These are phyloP conservation scores for Alosa sapidissima DNA, from an alignment of 2,797 vertebrate species.

Conservation along the genomic window DNA sequence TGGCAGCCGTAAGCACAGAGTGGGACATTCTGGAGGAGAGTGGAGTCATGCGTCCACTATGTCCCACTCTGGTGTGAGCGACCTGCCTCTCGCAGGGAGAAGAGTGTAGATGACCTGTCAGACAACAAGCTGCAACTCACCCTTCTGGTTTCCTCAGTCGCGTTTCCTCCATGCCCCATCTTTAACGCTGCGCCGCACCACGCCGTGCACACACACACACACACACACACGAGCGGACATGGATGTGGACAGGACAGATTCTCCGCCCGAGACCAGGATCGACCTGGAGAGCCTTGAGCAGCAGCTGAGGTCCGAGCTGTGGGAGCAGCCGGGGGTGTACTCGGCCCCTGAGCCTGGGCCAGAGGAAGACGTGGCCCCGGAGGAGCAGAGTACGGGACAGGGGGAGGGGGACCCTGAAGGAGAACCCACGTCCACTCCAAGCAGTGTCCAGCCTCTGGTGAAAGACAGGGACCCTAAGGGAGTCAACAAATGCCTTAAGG, in stretches of 20 bases:
- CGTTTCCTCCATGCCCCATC: slow-evolving; percentile 15
- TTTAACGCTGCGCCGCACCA: neutral
- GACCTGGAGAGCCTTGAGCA: slow-evolving; percentile 52
- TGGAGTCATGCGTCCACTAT: slow-evolving; percentile 57
- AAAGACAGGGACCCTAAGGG: slow-evolving; percentile 59
- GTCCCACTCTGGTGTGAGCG: slow-evolving; percentile 62
- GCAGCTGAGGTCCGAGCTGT: slow-evolving; percentile 13
- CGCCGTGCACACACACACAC: neutral
- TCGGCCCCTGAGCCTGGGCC: slow-evolving; percentile 1
- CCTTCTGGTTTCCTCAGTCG: slow-evolving; percentile 33
- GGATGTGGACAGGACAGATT: slow-evolving; percentile 32
- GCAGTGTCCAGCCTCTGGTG: slow-evolving; percentile 36
- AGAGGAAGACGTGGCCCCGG: slow-evolving; percentile 8
- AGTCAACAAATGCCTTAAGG: slow-evolving; percentile 62
- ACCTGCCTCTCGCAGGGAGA: slow-evolving; percentile 32
- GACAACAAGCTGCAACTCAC: neutral
- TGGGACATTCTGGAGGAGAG: slow-evolving; percentile 51
- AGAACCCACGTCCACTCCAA: neutral
- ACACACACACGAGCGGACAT: slow-evolving; percentile 29
- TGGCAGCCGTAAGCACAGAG: slow-evolving; percentile 43
- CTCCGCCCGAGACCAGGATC: slow-evolving; percentile 32
- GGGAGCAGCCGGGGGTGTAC: slow-evolving; percentile 26
- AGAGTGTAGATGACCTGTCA: neutral
- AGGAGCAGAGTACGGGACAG: slow-evolving; percentile 44
- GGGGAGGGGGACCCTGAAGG: neutral